Conservation (phyloP, 1,140 invertebrate genomes). For the Temnothorax nylanderi region DNA sequence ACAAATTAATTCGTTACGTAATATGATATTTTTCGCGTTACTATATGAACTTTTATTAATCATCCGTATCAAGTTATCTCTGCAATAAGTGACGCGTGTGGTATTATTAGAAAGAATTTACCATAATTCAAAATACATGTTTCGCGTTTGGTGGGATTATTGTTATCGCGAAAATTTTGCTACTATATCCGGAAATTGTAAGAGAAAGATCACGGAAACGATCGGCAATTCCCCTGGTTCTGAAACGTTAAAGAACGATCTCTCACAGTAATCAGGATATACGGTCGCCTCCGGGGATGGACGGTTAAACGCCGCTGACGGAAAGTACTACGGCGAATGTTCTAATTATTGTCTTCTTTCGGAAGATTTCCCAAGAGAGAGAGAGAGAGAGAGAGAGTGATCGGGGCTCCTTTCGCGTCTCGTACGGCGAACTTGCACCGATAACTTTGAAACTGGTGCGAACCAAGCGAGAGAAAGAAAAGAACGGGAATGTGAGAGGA, state of each 20-base stretch:
- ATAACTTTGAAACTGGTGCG: constrained; percentile 62
- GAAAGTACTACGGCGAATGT: constrained; percentile 29
- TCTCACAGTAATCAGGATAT: constrained; percentile 40
- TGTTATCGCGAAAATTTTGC: background rate
- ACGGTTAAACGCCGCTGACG: constrained; percentile 49
- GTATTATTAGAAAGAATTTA: background rate
- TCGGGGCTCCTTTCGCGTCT: constrained; percentile 45
- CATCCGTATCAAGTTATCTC: background rate
- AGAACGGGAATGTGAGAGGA: background rate
- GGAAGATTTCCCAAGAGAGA: constrained; percentile 63
- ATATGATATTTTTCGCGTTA: background rate
- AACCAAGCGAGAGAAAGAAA: background rate
- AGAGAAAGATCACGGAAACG: constrained; percentile 10
- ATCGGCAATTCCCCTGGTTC: constrained; percentile 1
- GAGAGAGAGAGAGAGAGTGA: constrained; percentile 25
- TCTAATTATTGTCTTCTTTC: constrained; percentile 66
- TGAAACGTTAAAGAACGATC: constrained; percentile 14
- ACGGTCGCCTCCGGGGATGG: constrained; percentile 19
- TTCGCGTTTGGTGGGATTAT: background rate
- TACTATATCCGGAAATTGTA: background rate
- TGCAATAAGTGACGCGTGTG: background rate
- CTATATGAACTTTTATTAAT: background rate
- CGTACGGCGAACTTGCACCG: constrained; percentile 60
- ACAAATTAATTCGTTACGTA: background rate
- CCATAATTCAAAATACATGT: background rate